Evolutionary conservation across 2,113 vertebrate species (phyloP), one percentile per base, ranked within the genome.

Genomic region (Lasiurus cinereus): DNA sequence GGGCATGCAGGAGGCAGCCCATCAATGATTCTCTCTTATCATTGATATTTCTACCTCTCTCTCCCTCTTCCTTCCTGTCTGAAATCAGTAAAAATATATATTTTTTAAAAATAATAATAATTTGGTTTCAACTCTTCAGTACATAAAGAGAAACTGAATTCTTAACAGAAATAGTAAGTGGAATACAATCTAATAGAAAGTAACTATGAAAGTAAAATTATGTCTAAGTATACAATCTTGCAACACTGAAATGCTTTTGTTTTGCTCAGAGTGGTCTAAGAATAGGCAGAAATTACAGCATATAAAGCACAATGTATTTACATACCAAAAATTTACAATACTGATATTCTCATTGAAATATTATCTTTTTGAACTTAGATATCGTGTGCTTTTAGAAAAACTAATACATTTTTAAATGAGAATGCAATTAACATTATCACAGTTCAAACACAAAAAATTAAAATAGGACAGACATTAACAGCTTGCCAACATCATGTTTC

Each of bases 211-310:
- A 77, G 43, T 62, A 67, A 87, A 95, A 80, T 84, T 64, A 90
- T 74, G 91, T 86, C 73, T 91, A 89, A 87, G 3, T 70, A 3
- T 46, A 96, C 43, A 92, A 96, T 70, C 74, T 92, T 74, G 92
- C 94, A 97, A 31, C 67, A 95, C n/a, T 92, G 29, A 48, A 88
- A 66, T 90, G 76, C 43, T 87, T 93, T 11, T 97, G 98, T 98
- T 98, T 98, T 98, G 98, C 98, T 98, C 98, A 98, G 96, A 98
- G 98, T 98, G 98, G 98, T 98, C 97, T 98, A 98, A 98, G 98
- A 98, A 98, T 97, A 98, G 93, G 96, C 90, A 95, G 91, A 97
- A 98, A 90, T 93, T 97, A 97, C 95, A 97, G 96, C 98, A 97
- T 97, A 98, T 85, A 83, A 97, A 98, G 80, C 95, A 98, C 97